These are phyloP conservation scores for Chelon labrosus DNA, from an alignment of 2,797 vertebrate species.

Conservation along the genomic window DNA sequence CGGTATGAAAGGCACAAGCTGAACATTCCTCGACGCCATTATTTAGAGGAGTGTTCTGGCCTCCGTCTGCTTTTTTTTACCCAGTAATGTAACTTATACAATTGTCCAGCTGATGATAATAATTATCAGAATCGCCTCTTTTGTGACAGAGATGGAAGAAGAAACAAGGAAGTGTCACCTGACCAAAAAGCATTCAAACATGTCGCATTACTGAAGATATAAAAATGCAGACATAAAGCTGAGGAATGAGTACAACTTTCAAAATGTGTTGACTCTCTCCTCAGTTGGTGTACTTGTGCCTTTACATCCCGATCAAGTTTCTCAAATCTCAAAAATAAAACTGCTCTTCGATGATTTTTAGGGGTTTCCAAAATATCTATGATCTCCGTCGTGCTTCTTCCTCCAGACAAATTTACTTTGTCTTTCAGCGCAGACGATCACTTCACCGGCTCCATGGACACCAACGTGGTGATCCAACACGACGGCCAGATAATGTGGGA, in stretches of 20 bases:
- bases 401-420: slow-evolving; percentile 30
- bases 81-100: slow-evolving; percentile 5
- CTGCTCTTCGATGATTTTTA: not conserved
- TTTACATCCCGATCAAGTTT: slow-evolving; percentile 43
- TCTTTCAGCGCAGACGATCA: slow-evolving; percentile 88
- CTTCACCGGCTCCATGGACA: slow-evolving; percentile 89
- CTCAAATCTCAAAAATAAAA: not conserved
- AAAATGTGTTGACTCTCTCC: slow-evolving; percentile 36
- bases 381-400: not conserved
- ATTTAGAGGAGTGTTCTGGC: slow-evolving; percentile 63
- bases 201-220: slow-evolving; percentile 5
- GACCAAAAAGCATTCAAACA: not conserved
- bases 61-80: slow-evolving; percentile 62
- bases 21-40: slow-evolving; percentile 59
- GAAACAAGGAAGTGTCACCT: not conserved
- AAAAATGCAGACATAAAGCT: slow-evolving; percentile 61
- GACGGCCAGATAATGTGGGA: slow-evolving; percentile 93
- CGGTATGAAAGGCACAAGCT: slow-evolving; percentile 68
- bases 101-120: not conserved
- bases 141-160: not conserved
- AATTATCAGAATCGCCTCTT: not conserved
- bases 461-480: slow-evolving; percentile 91
- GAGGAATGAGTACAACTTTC: slow-evolving; percentile 47
- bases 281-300: slow-evolving; percentile 62
- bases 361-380: not conserved